Percentiles rank a stretch among this genome's conserved stretches.
Evolutionary conservation across 2,797 vertebrate species (phyloP).

Genomic region (Intellagama lesueurii): DNA sequence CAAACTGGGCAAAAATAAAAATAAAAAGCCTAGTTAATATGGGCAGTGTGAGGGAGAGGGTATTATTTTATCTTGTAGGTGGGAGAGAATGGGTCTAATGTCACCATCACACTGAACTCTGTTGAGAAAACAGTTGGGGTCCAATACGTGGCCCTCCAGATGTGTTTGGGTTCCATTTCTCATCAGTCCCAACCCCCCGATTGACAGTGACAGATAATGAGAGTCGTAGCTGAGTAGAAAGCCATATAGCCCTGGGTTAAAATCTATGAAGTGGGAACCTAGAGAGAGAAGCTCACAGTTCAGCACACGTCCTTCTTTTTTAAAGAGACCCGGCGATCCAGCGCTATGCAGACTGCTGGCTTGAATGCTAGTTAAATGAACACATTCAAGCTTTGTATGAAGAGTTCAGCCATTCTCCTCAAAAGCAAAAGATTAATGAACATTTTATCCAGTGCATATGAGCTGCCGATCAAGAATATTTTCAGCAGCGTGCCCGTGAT

Average conservation of each 20-base stretch:
- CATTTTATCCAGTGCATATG: slow-evolving; percentile 57
- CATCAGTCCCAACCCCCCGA: not conserved
- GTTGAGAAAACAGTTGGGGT: no score
- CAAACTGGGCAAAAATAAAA: no score
- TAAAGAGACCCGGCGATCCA: not conserved
- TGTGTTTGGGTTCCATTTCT: not conserved
- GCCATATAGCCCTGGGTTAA: not conserved
- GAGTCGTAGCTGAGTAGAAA: not conserved
- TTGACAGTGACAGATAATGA: not conserved
- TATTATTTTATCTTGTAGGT: no score
- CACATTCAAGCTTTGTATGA: rapidly evolving
- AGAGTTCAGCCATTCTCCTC: slow-evolving; percentile 51
- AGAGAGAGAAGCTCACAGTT: not conserved
- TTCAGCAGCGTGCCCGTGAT: slow-evolving; percentile 50
- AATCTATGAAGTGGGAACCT: not conserved
- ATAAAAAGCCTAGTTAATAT: no score
- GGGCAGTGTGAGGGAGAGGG: no score
- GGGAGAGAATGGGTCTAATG: no score
- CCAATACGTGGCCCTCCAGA: not conserved
- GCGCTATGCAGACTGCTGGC: no score
- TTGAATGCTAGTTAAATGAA: not conserved
- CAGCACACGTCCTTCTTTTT: no score
- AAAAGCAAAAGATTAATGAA: slow-evolving; percentile 68
- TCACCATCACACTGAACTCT: no score
- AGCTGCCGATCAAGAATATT: slow-evolving; percentile 71